A percentile compares a stretch with the other conserved stretches of the same genome.
phyloP scores from a whole-genome alignment of 2,113 vertebrate genomes.

The Eptesicus fuscus region DNA sequence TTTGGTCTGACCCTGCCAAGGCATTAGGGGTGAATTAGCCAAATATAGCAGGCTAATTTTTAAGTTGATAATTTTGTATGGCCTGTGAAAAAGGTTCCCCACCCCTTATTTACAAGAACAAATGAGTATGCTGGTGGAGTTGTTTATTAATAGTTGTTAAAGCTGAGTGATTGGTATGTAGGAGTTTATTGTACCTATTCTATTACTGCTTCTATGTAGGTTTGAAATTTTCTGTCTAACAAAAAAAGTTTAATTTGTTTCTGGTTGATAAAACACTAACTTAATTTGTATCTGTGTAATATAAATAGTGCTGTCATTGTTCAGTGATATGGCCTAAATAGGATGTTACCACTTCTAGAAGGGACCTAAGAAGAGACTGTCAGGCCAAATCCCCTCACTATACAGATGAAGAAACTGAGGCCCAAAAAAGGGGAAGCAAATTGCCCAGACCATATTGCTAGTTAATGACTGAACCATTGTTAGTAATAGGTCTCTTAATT shows the following conservation, averaged over 20 bases:
- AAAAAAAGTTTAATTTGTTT: neutral
- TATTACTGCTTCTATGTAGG: neutral
- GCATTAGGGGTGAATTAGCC: no score
- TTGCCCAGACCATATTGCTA: neutral
- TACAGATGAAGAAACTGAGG: neutral
- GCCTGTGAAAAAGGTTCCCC: no score
- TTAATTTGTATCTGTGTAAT: neutral
- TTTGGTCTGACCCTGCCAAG: no score
- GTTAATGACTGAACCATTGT: neutral
- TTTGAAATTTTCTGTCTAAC: constrained; percentile 13
- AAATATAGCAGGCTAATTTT: no score
- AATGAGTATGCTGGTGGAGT: neutral
- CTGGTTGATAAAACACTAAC: neutral
- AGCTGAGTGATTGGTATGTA: neutral
- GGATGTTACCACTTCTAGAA: neutral
- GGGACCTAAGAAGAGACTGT: neutral
- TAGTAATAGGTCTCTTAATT: neutral
- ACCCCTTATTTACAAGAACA: neutral
- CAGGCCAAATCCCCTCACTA: neutral
- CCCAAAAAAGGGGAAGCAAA: neutral
- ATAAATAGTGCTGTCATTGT: neutral
- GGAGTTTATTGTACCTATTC: neutral
- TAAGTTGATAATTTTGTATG: no score
- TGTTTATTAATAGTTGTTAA: neutral
- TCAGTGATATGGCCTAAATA: neutral